Evolutionary conservation across 1,140 invertebrate species (phyloP), one percentile per base, ranked within the genome.

Genomic region (Zaprionus ornatus): DNA sequence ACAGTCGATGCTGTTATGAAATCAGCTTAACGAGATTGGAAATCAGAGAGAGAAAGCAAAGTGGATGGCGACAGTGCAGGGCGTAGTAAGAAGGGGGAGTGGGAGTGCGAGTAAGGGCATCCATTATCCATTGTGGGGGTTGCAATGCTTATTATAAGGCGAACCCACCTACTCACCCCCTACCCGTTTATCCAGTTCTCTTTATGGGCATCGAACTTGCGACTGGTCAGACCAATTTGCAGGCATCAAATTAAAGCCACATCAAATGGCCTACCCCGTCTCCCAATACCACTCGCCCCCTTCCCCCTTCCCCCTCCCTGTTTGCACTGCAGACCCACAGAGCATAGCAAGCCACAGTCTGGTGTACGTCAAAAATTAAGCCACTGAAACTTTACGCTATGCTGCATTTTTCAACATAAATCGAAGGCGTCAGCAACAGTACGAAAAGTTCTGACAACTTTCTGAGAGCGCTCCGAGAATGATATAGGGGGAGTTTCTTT

Each of bases 1-100:
- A 48, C 73, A 63, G 70, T 75, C 81, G 74, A 37, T 74, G 80
- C 83, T 80, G 73, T 87, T 87, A 87, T 87, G 85, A 87, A 87
- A 87, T 87, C 84, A 87, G 83, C 83, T 87, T 87, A 87, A 87
- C 83, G 65, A 87, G 85, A 87, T 87, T 87, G 84, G 74, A 87
- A 87, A 87, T 87, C 83, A 79, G 83, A 87, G 64, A 85, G 74
- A 77, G 68, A 19, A 13, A 32, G 25, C 12, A 67, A 67, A 35
- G n/a, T 40, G 29, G 21, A 54, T 19, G 19, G 27, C 7, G n/a
- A 7, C 5, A 40, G 37, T 15, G 37, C 15, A 40, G 15, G 37
- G 15, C 1, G 37, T 15, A 25, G 2, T 0, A 6, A 6, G 25
- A 25, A 3, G 25, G 25, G 25, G 25, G 2, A 25, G 25, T 2